phyloP scores from a whole-genome alignment of 30 jellyfish, hydroid and myxozoan species.

The Pelagia noctiluca region DNA sequence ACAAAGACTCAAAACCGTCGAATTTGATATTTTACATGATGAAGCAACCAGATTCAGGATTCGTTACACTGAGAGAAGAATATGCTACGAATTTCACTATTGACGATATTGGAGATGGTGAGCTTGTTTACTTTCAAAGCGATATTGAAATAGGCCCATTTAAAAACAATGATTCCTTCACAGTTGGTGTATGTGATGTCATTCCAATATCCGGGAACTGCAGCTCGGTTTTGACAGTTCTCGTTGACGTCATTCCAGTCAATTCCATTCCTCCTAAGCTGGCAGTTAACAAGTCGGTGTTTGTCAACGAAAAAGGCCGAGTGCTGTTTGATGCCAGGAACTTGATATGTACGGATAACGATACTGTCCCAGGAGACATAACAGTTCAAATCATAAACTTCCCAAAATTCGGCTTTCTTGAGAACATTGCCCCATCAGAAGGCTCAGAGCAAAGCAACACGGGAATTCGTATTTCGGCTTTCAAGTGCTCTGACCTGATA shows the following conservation, averaged over 20 bases:
- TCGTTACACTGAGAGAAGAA: background rate
- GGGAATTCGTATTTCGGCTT: constrained; percentile 46
- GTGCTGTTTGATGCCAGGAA: background rate
- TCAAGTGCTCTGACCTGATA: constrained; percentile 44
- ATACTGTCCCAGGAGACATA: constrained; percentile 34
- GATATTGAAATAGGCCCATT: constrained; percentile 50
- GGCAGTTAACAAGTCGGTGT: background rate
- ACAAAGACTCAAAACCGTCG: constrained; percentile 25
- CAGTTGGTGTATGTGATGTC: constrained; percentile 46
- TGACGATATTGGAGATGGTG: constrained; percentile 26
- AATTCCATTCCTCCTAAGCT: constrained; percentile 51
- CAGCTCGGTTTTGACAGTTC: background rate
- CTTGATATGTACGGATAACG: constrained; percentile 36
- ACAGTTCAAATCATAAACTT: constrained; percentile 17
- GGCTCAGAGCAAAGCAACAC: constrained; percentile 66
- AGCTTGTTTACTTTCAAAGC: constrained; percentile 20
- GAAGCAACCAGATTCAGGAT: constrained; percentile 28
- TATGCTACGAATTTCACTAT: constrained; percentile 14
- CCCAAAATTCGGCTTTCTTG: constrained; percentile 55
- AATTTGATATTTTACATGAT: constrained; percentile 16
- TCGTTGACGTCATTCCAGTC: constrained; percentile 54
- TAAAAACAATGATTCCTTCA: constrained; percentile 27
- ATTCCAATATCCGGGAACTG: constrained; percentile 14
- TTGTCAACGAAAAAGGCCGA: constrained; percentile 39
- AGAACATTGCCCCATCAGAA: constrained; percentile 56